Evolutionary conservation across 2,888 invertebrate species (phyloP), one percentile per base, ranked within the genome.

Genomic region (Agonopterix arenella): DNA sequence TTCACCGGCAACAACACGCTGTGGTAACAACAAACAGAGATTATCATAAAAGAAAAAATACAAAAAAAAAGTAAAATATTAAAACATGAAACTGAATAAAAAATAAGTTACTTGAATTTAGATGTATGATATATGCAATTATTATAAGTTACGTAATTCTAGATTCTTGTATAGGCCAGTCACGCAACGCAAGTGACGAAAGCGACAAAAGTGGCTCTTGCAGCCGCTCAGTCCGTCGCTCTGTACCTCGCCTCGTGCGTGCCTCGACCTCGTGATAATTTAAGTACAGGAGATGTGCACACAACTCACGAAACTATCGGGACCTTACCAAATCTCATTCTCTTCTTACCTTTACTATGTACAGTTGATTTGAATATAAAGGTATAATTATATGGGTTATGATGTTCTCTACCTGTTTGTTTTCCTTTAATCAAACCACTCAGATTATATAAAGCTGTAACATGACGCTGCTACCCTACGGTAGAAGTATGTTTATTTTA

Each of bases 1-100:
- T 91, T 91, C 91, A 91, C 91, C 90, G 91, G 91, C 91, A 92
- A 92, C 91, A 91, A 91, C 91, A 86, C 74, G 82, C 79, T 80
- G 83, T 81, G 84, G 83, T 76, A 76, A 76, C 74, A 83, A 90
- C 86, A 84, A 86, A 90, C 84, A 91, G 90, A 90, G 90, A 90
- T 90, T 90, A 90, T 84, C 88, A 89, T 80, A 86, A 83, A 85
- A 67, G 62, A 60, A 60, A 81, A 78, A 74, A 60, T 1, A 58
- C 79, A 75, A 91, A 91, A 89, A 90, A 90, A 89, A 88, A 90
- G 89, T 80, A 90, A 90, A 90, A 83, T 76, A 75, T 76, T 84
- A 80, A 84, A 90, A 89, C 78, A 66, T 79, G 81, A 89, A 90
- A 90, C 88, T 76, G 77, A 82, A 83, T 81, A 85, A 88, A 83